Evolutionary conservation across 2,888 invertebrate species (phyloP).

Genomic region (Lasius fuliginosus): DNA sequence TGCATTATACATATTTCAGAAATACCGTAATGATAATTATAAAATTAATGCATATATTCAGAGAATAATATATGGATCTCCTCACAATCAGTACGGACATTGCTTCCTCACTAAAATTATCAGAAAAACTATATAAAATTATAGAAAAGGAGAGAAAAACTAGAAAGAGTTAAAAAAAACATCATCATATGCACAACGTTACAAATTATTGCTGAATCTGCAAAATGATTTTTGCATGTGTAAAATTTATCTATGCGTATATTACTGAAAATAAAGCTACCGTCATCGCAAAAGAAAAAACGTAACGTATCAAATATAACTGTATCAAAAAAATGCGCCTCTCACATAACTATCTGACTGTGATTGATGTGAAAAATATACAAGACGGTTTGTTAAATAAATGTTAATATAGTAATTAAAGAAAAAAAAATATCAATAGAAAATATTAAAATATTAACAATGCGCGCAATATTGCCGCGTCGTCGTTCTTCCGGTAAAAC

Average conservation of each 20-base stretch:
- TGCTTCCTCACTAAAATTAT: neutral
- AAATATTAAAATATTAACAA: neutral
- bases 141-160: neutral
- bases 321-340: neutral
- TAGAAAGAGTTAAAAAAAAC: neutral
- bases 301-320: neutral
- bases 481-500: neutral
- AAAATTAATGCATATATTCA: neutral
- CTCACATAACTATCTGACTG: neutral
- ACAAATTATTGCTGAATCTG: neutral
- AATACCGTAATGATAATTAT: constrained; percentile 1
- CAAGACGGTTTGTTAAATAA: neutral
- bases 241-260: neutral
- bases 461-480: neutral
- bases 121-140: neutral
- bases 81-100: neutral
- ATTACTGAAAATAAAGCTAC: neutral
- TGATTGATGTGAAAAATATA: neutral
- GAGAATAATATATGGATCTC: neutral
- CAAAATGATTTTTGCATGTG: neutral
- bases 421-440: neutral
- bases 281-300: neutral
- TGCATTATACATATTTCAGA: neutral
- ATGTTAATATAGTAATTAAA: neutral
- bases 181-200: neutral